Evolutionary conservation across 2,113 vertebrate species (phyloP), one percentile per base, ranked within the genome.

Genomic region (Mirza zaza): DNA sequence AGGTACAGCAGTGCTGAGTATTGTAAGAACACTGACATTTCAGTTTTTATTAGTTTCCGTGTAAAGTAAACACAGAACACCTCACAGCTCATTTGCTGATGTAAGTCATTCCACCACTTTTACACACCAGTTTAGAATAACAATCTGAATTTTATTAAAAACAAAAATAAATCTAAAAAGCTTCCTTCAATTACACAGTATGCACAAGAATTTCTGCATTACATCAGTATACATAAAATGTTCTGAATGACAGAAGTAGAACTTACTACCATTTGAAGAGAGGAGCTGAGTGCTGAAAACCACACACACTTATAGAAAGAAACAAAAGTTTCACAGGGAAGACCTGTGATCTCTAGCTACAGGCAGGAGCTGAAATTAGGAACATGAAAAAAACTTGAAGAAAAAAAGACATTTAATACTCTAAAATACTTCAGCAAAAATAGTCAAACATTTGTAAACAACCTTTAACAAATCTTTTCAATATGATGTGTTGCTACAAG

Each of bases 71-170:
- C 48, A 96, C 93, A 95, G 91, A 98, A 97, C 88, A 92, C 82
- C 95, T 96, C 94, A 55, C 67, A 87, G 91, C 71, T 97, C 88
- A 93, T 96, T 97, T 93, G 89, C 82, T 97, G 90, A 97, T 93
- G 97, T 36, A 98, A 98, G 98, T 95, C 68, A 98, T 75, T 97
- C 95, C 95, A 96, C 90, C 93, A 89, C 92, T 97, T 73, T 98
- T 98, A 98, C 85, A 52, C 98, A 98, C 95, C 97, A 95, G 91
- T 97, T 98, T 95, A 97, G 96, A 98, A 95, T 97, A 97, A 98
- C 95, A 98, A 95, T 98, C 97, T 98, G 95, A 81, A 97, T 98
- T 98, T 98, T 97, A 98, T 98, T 97, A 98, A 95, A 98, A 97
- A 98, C 97, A 91, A 86, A 97, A 96, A 87, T 96, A 98, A 97